Base-by-base conservation (phyloP, 2,888 invertebrate species). In the Macaria liturata region DNA sequence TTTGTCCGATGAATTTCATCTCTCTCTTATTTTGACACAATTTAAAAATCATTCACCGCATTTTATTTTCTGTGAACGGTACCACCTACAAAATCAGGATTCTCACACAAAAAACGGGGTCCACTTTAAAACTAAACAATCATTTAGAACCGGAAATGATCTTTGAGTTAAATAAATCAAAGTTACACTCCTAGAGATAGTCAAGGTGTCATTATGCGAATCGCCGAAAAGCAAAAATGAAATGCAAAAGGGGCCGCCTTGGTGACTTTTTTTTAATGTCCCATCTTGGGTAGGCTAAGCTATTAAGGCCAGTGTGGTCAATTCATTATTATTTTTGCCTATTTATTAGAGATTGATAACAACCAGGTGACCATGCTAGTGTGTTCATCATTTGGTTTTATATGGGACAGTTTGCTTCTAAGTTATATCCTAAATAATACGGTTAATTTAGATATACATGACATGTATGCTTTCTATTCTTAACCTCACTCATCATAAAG, bases 121-220 rank as follows among this genome's bases (percentile, higher is more conserved):
- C 71, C 71, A 46, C 54, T 54, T 50, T 46, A 50, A 46, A 51
- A 32, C 32, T 30, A 81, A 84, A 80, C 75, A 72, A 76, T 78
- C 83, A 80, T 82, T 88, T 86, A 82, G 73, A 78, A 80, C 87
- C 89, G 91, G 91, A 91, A 89, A 89, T 81, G 81, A 77, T 72
- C 78, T 71, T 72, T 78, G 80, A 75, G 74, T 77, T 76, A 84
- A 86, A 89, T 90, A 88, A 89, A 89, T 91, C 88, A 90, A 89
- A 91, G 89, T 90, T 89, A 83, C 84, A 88, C 51, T 43, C 7
- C 86, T 74, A 75, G 75, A 75, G 73, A 6, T 37, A 3, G 1
- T 37, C 0, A 3, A 37, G 70, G 64, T 64, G 71, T 75, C 74
- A 85, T 86, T 86, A 83, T 71, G 66, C 59, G 62, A 69, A 71